Evolutionary conservation across 1,140 invertebrate species (phyloP).

Genomic region (Psix sp.): DNA sequence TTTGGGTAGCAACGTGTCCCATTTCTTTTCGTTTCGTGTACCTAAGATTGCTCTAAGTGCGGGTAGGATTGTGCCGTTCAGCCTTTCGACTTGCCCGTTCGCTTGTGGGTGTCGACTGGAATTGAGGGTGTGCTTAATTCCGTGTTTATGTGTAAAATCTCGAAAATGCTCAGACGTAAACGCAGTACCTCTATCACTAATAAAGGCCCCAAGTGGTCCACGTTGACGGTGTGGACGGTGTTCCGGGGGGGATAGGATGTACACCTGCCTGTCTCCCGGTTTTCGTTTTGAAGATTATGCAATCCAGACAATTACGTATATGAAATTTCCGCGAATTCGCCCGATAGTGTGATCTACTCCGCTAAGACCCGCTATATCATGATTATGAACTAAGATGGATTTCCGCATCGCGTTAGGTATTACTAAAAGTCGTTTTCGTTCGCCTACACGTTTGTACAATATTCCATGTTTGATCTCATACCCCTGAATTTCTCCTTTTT

Average conservation of each 20-base stretch:
- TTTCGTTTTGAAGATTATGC: too few species aligned
- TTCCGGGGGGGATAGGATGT: too few species aligned
- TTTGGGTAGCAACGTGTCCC: too few species aligned
- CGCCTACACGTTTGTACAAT: constrained; percentile 8
- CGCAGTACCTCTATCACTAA: constrained; percentile 60
- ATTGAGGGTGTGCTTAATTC: constrained; percentile 59
- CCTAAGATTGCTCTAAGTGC: constrained; percentile 31
- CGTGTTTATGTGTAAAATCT: constrained; percentile 52
- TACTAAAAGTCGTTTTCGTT: background rate
- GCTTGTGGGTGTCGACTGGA: constrained; percentile 60
- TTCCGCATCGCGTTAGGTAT: constrained; percentile 12
- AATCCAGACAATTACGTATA: too few species aligned
- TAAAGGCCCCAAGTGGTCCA: constrained; percentile 52
- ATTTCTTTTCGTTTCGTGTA: constrained; percentile 11
- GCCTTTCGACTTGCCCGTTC: constrained; percentile 53
- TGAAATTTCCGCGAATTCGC: too few species aligned
- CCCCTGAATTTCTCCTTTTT: too few species aligned
- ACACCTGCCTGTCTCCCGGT: too few species aligned
- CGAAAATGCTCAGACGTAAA: constrained; percentile 62
- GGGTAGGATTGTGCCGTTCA: constrained; percentile 24
- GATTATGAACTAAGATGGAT: constrained; percentile 5
- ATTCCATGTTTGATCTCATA: constrained; percentile 2
- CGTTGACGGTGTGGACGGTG: too few species aligned
- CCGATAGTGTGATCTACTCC: constrained; percentile 2
- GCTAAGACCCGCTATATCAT: constrained; percentile 9